phyloP scores from a whole-genome alignment of 1,140 invertebrate species.

The Nebria ingens region DNA sequence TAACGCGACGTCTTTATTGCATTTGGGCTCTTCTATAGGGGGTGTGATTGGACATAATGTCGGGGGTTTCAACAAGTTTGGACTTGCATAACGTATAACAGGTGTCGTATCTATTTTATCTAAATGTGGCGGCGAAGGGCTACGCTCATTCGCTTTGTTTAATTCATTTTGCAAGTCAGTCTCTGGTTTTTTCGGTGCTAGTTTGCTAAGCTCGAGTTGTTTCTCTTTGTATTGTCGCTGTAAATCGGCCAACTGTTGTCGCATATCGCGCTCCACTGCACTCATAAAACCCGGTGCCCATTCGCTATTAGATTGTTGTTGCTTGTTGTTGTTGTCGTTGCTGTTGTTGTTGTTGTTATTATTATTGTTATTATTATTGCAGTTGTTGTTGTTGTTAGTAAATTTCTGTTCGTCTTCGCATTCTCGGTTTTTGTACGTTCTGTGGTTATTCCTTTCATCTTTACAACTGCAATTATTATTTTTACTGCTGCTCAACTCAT shows the following conservation, averaged over 20 bases:
- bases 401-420: slow-evolving; percentile 35
- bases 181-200: slow-evolving; percentile 43
- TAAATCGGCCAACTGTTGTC: slow-evolving; percentile 64
- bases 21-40: slow-evolving; percentile 16
- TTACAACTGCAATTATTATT: slow-evolving; percentile 16
- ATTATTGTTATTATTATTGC: not conserved
- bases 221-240: slow-evolving; percentile 74
- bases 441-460: slow-evolving; percentile 19
- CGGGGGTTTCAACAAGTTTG: slow-evolving; percentile 33
- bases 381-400: not conserved
- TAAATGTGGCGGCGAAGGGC: slow-evolving; percentile 30
- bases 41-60: slow-evolving; percentile 23
- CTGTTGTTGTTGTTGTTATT: slow-evolving; percentile 12
- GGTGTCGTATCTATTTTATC: slow-evolving; percentile 27
- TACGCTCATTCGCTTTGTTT: not conserved
- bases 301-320: slow-evolving; percentile 31
- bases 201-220: slow-evolving; percentile 63
- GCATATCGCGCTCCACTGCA: slow-evolving; percentile 68
- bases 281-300: slow-evolving; percentile 48
- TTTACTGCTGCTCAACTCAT: not conserved
- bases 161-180: too few species aligned
- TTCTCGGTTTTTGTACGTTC: slow-evolving; percentile 35
- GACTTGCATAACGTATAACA: slow-evolving; percentile 18
- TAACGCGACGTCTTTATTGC: slow-evolving; percentile 3
- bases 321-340: slow-evolving; percentile 36